Conservation (phyloP, 2,113 vertebrate genomes). For the Rissa tridactyla region DNA sequence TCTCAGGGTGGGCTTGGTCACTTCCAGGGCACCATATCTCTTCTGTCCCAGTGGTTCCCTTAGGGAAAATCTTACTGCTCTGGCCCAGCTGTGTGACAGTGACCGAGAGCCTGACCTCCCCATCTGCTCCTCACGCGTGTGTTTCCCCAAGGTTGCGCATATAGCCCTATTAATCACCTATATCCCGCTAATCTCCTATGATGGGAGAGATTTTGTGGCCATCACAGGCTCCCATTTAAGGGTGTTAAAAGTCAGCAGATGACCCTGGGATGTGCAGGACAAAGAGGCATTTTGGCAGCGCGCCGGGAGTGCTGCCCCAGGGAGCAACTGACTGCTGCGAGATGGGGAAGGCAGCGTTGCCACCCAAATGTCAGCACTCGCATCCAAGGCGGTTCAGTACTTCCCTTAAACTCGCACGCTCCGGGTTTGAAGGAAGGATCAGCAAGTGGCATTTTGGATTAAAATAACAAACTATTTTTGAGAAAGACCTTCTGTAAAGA, state of each 20-base stretch:
- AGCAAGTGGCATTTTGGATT: not conserved
- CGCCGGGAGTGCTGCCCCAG: not conserved
- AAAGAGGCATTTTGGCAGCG: not conserved
- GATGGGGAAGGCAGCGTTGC: not conserved
- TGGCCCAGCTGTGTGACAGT: not conserved
- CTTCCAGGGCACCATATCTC: not conserved
- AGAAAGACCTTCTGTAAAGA: not conserved
- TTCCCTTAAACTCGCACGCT: not conserved
- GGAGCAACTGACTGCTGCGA: not conserved
- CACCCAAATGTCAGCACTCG: not conserved
- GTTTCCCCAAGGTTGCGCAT: not conserved
- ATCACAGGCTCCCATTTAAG: not conserved
- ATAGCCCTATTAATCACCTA: not conserved
- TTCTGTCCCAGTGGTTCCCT: not conserved
- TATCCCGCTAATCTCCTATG: not conserved
- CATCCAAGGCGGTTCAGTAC: accelerated
- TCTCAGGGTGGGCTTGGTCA: accelerated
- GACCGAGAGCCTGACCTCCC: not conserved
- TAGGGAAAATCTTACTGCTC: not conserved
- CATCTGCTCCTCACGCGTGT: not conserved
- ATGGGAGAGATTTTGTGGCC: not conserved
- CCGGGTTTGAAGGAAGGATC: not conserved
- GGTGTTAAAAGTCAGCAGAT: not conserved
- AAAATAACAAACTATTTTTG: not conserved
- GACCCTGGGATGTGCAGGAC: not conserved